Conservation (phyloP, 2,113 vertebrate species). For the Brienomyrus longianalis region DNA sequence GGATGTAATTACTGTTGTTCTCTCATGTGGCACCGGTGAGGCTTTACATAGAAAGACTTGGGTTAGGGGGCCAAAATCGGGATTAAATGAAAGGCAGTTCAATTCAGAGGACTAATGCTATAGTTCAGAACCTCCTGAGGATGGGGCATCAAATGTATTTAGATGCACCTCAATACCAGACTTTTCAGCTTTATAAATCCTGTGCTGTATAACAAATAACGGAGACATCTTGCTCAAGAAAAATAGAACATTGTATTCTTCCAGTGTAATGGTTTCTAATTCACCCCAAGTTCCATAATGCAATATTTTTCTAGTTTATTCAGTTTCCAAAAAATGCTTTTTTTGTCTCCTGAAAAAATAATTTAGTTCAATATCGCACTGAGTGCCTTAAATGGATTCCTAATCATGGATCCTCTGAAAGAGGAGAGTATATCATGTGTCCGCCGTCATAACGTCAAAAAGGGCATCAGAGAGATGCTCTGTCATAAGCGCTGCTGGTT, state of each 20-base stretch:
- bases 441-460: not conserved
- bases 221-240: not conserved
- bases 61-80: not conserved
- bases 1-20: not conserved
- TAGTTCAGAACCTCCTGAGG: not conserved
- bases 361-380: not conserved
- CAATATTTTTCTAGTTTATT: not conserved
- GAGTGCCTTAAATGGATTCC: not conserved
- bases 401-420: not conserved
- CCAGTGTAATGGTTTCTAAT: not conserved
- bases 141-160: not conserved
- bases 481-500: not conserved
- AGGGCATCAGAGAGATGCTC: not conserved
- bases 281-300: not conserved
- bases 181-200: not conserved
- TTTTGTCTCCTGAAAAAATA: not conserved
- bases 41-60: not conserved
- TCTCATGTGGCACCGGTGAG: not conserved
- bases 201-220: not conserved
- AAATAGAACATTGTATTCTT: not conserved
- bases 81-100: slow-evolving; percentile 6
- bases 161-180: not conserved
- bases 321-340: not conserved
- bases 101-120: not conserved
- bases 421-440: not conserved